A percentile compares a stretch with the other conserved stretches of the same genome.
Conservation (phyloP, 1,140 invertebrate genomes). For the Drosophila micromelanica region DNA sequence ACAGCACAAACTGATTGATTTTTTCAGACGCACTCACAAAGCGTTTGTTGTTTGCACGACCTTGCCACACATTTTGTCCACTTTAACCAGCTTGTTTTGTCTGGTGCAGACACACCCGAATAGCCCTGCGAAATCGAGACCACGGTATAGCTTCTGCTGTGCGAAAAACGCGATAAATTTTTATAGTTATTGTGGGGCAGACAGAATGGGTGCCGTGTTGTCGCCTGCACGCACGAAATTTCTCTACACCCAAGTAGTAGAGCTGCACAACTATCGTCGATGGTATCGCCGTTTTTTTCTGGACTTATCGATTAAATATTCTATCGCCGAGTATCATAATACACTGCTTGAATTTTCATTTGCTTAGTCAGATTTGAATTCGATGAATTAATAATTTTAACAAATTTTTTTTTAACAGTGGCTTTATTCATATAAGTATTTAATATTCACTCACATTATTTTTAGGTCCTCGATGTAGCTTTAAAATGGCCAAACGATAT, state of each 20-base stretch:
- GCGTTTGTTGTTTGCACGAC: constrained; percentile 41
- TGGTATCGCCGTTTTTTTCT: constrained; percentile 11
- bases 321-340: constrained; percentile 1
- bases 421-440: not conserved
- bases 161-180: constrained; percentile 58
- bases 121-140: constrained; percentile 15
- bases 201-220: constrained; percentile 60
- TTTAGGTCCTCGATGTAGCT: constrained; percentile 68
- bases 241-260: constrained; percentile 73
- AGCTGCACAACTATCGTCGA: constrained; percentile 36
- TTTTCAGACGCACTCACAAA: constrained; percentile 63
- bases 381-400: too few relatives aligned
- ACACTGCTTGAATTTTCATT: not conserved
- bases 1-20: constrained; percentile 67
- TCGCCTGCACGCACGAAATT: constrained; percentile 70
- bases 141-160: constrained; percentile 23
- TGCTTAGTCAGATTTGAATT: not conserved
- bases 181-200: constrained; percentile 44
- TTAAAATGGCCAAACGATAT: constrained; percentile 99
- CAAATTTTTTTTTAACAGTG: too few relatives aligned
- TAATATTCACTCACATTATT: constrained; percentile 18
- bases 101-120: constrained; percentile 19
- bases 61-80: constrained; percentile 55
- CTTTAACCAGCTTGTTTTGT: constrained; percentile 11
- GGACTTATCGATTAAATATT: constrained; percentile 1